Conservation (phyloP, 1,140 invertebrate species). For the Ladona fulva region DNA sequence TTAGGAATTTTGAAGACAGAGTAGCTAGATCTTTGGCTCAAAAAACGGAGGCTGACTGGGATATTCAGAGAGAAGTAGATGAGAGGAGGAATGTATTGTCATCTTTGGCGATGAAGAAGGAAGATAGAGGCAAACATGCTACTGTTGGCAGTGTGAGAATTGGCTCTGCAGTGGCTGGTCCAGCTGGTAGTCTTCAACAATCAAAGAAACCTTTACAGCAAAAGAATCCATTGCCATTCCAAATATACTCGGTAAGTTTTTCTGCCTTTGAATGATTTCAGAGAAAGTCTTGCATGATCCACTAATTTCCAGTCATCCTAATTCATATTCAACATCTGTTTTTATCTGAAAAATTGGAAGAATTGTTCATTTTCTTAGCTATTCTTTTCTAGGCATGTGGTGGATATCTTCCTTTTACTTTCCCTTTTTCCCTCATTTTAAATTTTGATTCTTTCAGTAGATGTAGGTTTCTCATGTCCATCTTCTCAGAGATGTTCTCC, state of each 20-base stretch:
- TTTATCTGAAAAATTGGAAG: too few species aligned
- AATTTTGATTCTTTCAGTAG: too few species aligned
- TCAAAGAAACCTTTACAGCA: slow-evolving; percentile 25
- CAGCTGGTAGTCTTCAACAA: slow-evolving; percentile 31
- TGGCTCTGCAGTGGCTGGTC: slow-evolving; percentile 29
- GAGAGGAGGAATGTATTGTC: slow-evolving; percentile 63
- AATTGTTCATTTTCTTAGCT: too few species aligned
- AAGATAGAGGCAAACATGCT: slow-evolving; percentile 32
- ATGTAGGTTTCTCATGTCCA: too few species aligned
- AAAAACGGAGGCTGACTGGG: slow-evolving; percentile 46
- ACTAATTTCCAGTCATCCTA: too few species aligned
- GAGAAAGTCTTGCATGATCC: too few species aligned
- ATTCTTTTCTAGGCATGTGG: too few species aligned
- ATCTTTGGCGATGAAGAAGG: slow-evolving; percentile 42
- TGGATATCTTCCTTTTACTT: too few species aligned
- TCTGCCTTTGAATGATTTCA: neutral
- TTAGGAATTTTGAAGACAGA: slow-evolving; percentile 51
- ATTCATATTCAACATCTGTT: too few species aligned
- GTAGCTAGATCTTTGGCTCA: slow-evolving; percentile 38
- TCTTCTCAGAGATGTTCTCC: too few species aligned
- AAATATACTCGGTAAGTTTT: neutral
- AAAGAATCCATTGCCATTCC: neutral
- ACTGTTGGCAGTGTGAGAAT: slow-evolving; percentile 40
- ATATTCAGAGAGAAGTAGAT: slow-evolving; percentile 42
- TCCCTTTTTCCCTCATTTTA: too few species aligned